Evolutionary conservation across 2,797 vertebrate genomes (phyloP).

Genomic region (Triplophysa bombifrons): DNA sequence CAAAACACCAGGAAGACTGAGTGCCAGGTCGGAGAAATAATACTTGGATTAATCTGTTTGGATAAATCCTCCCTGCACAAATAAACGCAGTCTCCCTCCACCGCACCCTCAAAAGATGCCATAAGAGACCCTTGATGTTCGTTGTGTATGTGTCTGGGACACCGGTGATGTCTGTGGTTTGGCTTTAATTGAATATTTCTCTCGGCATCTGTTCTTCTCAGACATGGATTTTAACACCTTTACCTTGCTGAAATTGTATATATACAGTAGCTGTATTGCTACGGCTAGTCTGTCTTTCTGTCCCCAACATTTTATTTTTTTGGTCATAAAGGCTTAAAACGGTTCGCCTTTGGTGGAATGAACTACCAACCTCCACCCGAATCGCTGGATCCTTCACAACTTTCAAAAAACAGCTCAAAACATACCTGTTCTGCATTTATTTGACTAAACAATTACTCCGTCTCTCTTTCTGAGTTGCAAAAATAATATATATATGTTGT

Average conservation of each 20-base stretch:
- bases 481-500: too few relatives aligned
- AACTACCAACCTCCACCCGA: too few relatives aligned
- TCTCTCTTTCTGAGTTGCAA: too few relatives aligned
- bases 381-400: too few relatives aligned
- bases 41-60: conserved; percentile 11
- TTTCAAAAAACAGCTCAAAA: too few relatives aligned
- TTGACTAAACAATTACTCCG: too few relatives aligned
- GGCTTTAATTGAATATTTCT: conserved; percentile 56
- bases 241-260: conserved; percentile 19
- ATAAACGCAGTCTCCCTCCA: not conserved
- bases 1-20: conserved; percentile 26
- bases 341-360: too few relatives aligned
- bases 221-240: conserved; percentile 54
- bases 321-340: too few relatives aligned
- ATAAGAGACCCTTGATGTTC: not conserved
- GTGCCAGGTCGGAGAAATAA: conserved; percentile 16
- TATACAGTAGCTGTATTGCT: too few relatives aligned
- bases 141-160: conserved; percentile 1
- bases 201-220: conserved; percentile 64
- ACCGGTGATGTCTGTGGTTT: conserved; percentile 39
- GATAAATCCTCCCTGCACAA: conserved; percentile 13
- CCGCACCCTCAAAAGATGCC: not conserved
- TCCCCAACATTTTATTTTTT: not conserved
- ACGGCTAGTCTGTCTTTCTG: not conserved
- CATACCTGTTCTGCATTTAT: too few relatives aligned